Evolutionary conservation across 2,113 vertebrate species (phyloP).

Genomic region (Perccottus glenii): DNA sequence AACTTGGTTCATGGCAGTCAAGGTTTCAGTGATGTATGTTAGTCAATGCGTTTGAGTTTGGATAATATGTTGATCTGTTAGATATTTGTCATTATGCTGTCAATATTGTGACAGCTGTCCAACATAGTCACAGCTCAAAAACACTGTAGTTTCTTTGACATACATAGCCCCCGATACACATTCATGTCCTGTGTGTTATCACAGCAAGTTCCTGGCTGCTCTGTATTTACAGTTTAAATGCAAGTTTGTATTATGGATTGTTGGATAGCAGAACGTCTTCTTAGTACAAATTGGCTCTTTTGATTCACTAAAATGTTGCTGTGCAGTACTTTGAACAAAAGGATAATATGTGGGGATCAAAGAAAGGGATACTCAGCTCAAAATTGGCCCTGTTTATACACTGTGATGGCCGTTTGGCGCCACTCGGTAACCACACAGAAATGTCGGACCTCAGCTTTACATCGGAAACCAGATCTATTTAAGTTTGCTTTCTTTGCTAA

Average conservation of each 20-base stretch:
- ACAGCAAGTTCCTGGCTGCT: neutral
- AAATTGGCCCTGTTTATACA: slow-evolving; percentile 62
- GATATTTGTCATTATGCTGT: too few relatives aligned
- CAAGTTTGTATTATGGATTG: neutral
- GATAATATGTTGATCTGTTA: too few relatives aligned
- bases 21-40: too few relatives aligned
- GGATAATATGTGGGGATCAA: slow-evolving; percentile 43
- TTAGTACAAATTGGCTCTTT: neutral
- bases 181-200: too few relatives aligned
- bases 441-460: slow-evolving; percentile 74
- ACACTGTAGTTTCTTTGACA: neutral
- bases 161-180: too few relatives aligned
- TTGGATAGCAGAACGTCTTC: slow-evolving; percentile 10
- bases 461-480: slow-evolving; percentile 76
- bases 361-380: slow-evolving; percentile 54
- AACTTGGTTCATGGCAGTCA: too few relatives aligned
- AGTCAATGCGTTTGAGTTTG: too few relatives aligned
- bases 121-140: too few relatives aligned
- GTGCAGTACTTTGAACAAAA: slow-evolving; percentile 16
- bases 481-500: slow-evolving; percentile 74
- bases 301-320: neutral
- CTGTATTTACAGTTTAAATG: neutral
- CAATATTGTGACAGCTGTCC: too few relatives aligned
- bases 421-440: slow-evolving; percentile 62
- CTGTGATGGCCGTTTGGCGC: slow-evolving; percentile 69